Conservation (phyloP, 1,140 invertebrate species). For the Calliphora vicina region DNA sequence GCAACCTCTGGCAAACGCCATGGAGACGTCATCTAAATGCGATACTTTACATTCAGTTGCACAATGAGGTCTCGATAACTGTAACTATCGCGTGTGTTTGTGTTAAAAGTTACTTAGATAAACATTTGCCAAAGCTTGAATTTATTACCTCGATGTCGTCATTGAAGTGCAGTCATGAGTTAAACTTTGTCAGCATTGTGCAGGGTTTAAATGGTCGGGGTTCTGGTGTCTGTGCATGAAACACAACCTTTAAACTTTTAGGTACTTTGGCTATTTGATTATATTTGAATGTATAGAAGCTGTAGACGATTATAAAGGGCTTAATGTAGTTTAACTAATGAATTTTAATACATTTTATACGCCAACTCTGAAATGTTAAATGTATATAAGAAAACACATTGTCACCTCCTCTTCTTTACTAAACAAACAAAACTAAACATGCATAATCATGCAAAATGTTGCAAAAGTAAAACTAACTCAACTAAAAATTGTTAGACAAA, state of each 20-base stretch:
- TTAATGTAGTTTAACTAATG: conserved; percentile 44
- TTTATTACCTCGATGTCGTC: not conserved
- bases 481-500: not conserved
- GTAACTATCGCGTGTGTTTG: not conserved
- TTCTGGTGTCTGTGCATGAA: not conserved
- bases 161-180: conserved; percentile 1
- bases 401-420: conserved; percentile 34
- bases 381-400: no score
- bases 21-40: not conserved
- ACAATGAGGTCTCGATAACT: not conserved
- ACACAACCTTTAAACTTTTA: not conserved
- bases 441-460: conserved; percentile 36
- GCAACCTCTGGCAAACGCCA: not conserved
- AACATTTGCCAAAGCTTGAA: conserved; percentile 28
- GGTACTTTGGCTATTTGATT: not conserved
- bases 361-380: no score
- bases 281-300: not conserved
- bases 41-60: not conserved
- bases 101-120: conserved; percentile 43
- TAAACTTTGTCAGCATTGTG: not conserved
- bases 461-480: not conserved
- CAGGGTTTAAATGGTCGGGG: not conserved
- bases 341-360: conserved; percentile 60
- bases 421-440: conserved; percentile 59
- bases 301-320: not conserved